Percentiles rank a stretch among this genome's conserved stretches.
Conservation (phyloP, 1,140 invertebrate genomes). For the Zaprionus ghesquierei region DNA sequence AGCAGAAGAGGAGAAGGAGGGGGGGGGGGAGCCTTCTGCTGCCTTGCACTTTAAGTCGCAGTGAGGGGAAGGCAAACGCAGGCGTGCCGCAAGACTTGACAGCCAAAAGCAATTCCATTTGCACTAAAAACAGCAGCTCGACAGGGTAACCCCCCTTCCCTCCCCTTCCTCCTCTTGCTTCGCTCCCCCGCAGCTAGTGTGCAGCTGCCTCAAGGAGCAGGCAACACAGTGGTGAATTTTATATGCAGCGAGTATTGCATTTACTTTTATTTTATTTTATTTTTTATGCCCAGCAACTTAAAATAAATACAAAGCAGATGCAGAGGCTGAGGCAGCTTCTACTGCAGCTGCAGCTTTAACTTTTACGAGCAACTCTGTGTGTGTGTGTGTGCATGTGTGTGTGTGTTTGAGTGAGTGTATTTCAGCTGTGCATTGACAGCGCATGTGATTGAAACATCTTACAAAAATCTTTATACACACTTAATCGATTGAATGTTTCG, state of each 20-base stretch:
- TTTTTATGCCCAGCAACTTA: slow-evolving; percentile 16
- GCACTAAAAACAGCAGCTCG: slow-evolving; percentile 11
- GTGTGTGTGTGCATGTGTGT: neutral
- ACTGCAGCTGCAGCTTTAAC: slow-evolving; percentile 2
- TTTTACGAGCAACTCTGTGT: neutral
- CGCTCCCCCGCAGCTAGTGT: neutral
- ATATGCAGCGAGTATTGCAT: slow-evolving; percentile 45
- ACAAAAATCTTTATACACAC: slow-evolving; percentile 5
- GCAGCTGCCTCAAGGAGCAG: slow-evolving; percentile 38
- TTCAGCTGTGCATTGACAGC: neutral
- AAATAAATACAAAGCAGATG: slow-evolving; percentile 34
- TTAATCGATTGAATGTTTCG: neutral
- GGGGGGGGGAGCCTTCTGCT: neutral
- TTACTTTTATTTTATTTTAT: slow-evolving; percentile 47
- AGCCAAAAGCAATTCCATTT: slow-evolving; percentile 64
- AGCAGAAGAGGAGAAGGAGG: neutral
- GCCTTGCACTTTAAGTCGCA: neutral
- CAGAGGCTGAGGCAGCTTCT: neutral
- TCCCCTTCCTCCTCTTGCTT: neutral
- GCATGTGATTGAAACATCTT: slow-evolving; percentile 6
- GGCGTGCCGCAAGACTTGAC: slow-evolving; percentile 6
- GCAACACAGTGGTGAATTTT: slow-evolving; percentile 36
- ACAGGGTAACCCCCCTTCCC: neutral
- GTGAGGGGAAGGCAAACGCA: slow-evolving; percentile 4
- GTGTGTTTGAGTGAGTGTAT: neutral